phyloP scores from a whole-genome alignment of 2,797 vertebrate genomes.

The Clarias platycephalus region DNA sequence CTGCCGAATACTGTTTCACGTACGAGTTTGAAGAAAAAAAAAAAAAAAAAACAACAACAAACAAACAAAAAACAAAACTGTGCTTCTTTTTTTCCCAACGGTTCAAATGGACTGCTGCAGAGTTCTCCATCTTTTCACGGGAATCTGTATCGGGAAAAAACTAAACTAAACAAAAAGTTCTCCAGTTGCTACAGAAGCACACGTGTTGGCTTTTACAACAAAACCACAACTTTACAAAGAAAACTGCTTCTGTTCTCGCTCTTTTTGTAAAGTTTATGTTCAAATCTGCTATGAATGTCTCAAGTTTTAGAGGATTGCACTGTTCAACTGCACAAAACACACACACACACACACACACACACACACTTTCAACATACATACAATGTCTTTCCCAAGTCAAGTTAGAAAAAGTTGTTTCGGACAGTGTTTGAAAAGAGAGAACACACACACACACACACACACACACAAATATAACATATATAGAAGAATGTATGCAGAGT shows the following conservation, averaged over 20 bases:
- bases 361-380: neutral
- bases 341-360: slow-evolving; percentile 22
- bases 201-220: slow-evolving; percentile 85
- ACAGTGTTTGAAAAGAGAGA: neutral
- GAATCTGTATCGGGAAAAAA: slow-evolving; percentile 57
- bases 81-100: slow-evolving; percentile 48
- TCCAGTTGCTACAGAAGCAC: slow-evolving; percentile 94
- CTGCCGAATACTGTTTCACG: slow-evolving; percentile 60
- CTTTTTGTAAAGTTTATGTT: slow-evolving; percentile 72
- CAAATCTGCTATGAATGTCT: slow-evolving; percentile 77
- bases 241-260: slow-evolving; percentile 62
- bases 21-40: neutral
- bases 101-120: slow-evolving; percentile 36
- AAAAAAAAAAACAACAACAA: slow-evolving; percentile 23
- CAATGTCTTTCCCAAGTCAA: too few relatives aligned
- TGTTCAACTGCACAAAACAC: slow-evolving; percentile 64
- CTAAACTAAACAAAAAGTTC: slow-evolving; percentile 59
- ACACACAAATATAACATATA: slow-evolving; percentile 1
- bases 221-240: slow-evolving; percentile 80
- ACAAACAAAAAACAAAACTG: slow-evolving; percentile 47
- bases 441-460: neutral
- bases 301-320: slow-evolving; percentile 72
- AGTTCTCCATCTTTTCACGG: slow-evolving; percentile 16
- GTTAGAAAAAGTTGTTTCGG: too few relatives aligned
- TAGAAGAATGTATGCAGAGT: slow-evolving; percentile 40